Evolutionary conservation across 1,140 invertebrate species (phyloP), one percentile per base, ranked within the genome.

Genomic region (Fopius arisanus): DNA sequence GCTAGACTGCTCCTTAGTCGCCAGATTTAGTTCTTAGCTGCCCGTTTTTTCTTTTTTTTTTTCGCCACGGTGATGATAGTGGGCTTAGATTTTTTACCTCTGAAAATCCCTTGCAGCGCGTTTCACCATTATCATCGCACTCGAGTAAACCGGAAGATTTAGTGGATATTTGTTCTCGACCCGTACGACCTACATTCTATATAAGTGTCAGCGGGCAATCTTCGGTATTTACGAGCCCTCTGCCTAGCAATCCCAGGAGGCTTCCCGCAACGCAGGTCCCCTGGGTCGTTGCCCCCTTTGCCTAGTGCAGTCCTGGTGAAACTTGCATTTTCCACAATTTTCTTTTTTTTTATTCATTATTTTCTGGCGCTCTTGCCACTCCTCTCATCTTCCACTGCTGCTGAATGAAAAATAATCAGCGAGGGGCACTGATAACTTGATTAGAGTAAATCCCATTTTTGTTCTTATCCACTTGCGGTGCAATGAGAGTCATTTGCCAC

Each of bases 161-260:
- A 75, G 69, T 67, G 73, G 73, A 75, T 75, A 75, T 75, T 75
- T 71, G 73, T 67, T 75, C 65, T 59, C 69, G 65, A 67, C 62
- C 69, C 63, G 70, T 66, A 71, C 66, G 74, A 75, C 74, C 74
- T 72, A 75, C 74, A 75, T 75, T 75, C 74, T 71, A 70, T 75
- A 72, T 72, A 72, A 72, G 73, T 75, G 73, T 75, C 74, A 72
- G 74, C 70, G 54, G 59, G 70, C 70, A 75, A 75, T 69, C 70
- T 75, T 75, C 41, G 66, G 74, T 75, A 75, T 75, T 75, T 75
- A 75, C 74, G 70, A 75, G 71, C 65, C 71, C 71, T 37, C 59
- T 62, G 41, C 37, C 23, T 48, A 21, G 65, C 71, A 67, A 73
- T 73, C 65, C 71, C 71, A 66, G 54, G 71, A 67, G 71, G 71